phyloP scores from a whole-genome alignment of 92 coral and sea anemone species.

The Porites rus region DNA sequence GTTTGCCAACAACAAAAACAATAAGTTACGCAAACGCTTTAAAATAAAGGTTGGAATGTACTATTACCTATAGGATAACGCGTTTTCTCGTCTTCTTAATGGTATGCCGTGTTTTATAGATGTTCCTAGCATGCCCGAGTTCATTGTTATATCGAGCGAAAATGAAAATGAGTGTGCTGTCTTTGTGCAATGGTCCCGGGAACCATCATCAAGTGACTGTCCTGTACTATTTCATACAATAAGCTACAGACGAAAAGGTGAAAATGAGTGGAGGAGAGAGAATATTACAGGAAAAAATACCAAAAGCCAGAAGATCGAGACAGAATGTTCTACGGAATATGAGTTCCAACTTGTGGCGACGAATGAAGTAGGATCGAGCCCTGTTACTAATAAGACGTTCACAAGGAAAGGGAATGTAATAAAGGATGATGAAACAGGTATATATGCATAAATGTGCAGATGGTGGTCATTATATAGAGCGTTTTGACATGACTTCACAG shows the following conservation, averaged over 20 bases:
- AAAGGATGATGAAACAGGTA: background rate
- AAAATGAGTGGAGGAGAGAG: background rate
- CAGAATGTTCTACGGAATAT: background rate
- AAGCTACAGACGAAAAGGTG: background rate
- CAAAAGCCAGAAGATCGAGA: background rate
- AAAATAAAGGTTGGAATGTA: too few relatives aligned
- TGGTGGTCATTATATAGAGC: too few relatives aligned
- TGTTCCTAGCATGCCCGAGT: background rate
- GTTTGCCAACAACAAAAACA: too few relatives aligned
- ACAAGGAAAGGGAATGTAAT: background rate
- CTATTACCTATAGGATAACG: too few relatives aligned
- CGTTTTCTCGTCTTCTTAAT: background rate
- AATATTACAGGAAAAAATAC: background rate
- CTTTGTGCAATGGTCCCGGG: background rate
- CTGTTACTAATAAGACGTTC: background rate
- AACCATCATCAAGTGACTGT: background rate
- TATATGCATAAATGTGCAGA: too few relatives aligned
- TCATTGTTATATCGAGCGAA: background rate
- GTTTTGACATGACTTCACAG: too few relatives aligned
- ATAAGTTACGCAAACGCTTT: too few relatives aligned
- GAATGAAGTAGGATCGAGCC: conserved; percentile 2
- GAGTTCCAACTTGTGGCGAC: conserved; percentile 15
- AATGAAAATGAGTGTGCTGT: background rate
- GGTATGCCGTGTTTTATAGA: background rate
- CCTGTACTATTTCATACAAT: conserved; percentile 17